phyloP scores from a whole-genome alignment of 1,140 invertebrate genomes.

The Caerostris darwini region DNA sequence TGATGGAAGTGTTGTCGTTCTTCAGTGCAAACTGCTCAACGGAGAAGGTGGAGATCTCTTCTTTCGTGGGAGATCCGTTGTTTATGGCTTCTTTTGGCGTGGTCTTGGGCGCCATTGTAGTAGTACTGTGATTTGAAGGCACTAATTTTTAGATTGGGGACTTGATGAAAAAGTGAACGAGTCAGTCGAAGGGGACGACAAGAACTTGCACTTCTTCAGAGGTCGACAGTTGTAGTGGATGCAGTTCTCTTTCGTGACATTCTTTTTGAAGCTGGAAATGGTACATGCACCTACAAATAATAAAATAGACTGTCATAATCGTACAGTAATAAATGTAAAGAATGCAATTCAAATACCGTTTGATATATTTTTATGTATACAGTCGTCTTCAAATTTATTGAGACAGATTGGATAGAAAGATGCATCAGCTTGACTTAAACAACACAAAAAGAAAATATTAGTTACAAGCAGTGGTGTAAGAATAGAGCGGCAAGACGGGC shows the following conservation, averaged over 20 bases:
- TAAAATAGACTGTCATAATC: too few species aligned
- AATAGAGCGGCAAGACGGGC: too few species aligned
- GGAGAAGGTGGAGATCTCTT: conserved; percentile 50
- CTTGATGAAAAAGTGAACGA: conserved; percentile 61
- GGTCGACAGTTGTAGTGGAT: conserved; percentile 58
- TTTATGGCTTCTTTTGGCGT: background rate
- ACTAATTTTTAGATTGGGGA: background rate
- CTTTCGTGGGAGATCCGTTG: background rate
- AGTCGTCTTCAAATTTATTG: too few species aligned
- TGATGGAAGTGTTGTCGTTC: conserved; percentile 67
- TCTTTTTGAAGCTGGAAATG: conserved; percentile 65
- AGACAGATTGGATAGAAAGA: too few species aligned
- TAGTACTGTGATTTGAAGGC: conserved; percentile 27
- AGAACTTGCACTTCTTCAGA: conserved; percentile 63
- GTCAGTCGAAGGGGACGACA: conserved; percentile 31
- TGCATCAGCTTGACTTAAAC: too few species aligned
- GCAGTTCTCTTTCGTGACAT: conserved; percentile 54
- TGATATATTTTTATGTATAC: too few species aligned
- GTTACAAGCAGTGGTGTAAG: too few species aligned
- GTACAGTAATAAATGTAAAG: too few species aligned
- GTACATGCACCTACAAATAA: conserved; percentile 41
- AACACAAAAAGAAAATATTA: too few species aligned
- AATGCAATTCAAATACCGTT: too few species aligned
- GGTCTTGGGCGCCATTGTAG: background rate
- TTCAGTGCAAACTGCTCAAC: conserved; percentile 43